Evolutionary conservation across 2,797 vertebrate species (phyloP).

Genomic region (Mus caroli): DNA sequence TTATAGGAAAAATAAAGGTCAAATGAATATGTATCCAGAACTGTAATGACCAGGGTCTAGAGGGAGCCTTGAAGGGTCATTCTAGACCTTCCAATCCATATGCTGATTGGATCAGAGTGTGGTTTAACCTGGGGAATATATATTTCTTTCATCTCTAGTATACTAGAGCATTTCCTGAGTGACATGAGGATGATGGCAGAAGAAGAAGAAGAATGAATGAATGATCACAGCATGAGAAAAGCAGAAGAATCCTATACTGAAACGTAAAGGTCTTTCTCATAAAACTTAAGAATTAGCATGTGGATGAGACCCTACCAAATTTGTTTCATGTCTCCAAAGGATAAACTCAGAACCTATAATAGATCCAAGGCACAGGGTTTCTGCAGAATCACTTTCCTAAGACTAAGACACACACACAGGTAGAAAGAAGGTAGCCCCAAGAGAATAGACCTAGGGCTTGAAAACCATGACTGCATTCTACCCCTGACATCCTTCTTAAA

Average conservation of each 20-base stretch:
- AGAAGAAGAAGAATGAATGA: background rate
- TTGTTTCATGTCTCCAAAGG: background rate
- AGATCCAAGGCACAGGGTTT: background rate
- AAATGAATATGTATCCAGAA: background rate
- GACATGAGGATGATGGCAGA: background rate
- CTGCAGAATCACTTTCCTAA: background rate
- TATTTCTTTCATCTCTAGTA: accelerated
- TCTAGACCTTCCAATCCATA: background rate
- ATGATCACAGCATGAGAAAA: background rate
- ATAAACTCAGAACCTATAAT: background rate
- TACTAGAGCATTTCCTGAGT: background rate
- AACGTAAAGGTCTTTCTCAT: background rate
- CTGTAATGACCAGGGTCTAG: background rate
- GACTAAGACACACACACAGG: background rate
- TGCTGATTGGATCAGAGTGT: background rate
- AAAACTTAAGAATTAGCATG: background rate
- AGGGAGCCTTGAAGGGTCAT: background rate
- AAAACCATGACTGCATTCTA: background rate
- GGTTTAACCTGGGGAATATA: no score
- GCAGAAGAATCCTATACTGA: accelerated
- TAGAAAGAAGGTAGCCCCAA: background rate
- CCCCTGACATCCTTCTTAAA: background rate
- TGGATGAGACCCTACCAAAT: background rate
- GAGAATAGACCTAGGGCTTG: background rate
- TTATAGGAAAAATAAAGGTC: background rate